A percentile compares a stretch with the other conserved stretches of the same genome.
Evolutionary conservation across 2,113 vertebrate genomes (phyloP).

Genomic region (Crotalus viridis): DNA sequence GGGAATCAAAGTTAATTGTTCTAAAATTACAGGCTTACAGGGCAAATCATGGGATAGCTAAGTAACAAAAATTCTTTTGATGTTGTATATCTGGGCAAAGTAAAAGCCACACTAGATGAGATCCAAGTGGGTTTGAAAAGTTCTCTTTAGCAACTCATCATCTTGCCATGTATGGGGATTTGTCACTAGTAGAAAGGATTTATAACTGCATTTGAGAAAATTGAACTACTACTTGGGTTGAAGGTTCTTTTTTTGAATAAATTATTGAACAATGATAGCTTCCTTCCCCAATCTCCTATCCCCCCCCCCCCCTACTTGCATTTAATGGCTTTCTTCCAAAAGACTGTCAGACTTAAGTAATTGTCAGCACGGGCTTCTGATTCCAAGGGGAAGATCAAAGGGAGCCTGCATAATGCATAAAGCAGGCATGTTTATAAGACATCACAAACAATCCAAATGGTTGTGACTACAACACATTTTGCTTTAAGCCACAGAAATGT

Average conservation of each 20-base stretch:
- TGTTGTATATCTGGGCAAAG: neutral
- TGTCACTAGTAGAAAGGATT: conserved; percentile 25
- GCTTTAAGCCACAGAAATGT: conserved; percentile 21
- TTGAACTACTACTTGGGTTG: conserved; percentile 7
- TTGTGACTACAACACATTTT: conserved; percentile 45
- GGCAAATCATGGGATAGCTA: neutral
- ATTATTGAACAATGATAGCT: conserved; percentile 12
- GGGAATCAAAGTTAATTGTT: conserved; percentile 25
- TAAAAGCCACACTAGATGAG: neutral
- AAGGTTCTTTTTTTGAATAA: conserved; percentile 20
- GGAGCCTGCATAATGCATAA: conserved; percentile 53
- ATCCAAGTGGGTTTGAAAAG: neutral
- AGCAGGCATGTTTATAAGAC: conserved; percentile 58
- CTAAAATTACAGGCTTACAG: conserved; percentile 3
- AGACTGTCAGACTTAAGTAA: conserved; percentile 49
- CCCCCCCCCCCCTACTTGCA: neutral
- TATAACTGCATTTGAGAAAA: conserved; percentile 33
- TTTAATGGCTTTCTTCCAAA: conserved; percentile 50
- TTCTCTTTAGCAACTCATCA: conserved; percentile 7
- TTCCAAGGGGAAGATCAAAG: conserved; percentile 60
- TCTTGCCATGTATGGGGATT: neutral
- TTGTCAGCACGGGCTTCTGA: conserved; percentile 40
- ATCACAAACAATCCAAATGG: conserved; percentile 53
- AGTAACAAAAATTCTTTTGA: neutral
- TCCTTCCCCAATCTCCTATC: neutral